Conservation (phyloP, 1,140 invertebrate species). For the Ceratina australensis region DNA sequence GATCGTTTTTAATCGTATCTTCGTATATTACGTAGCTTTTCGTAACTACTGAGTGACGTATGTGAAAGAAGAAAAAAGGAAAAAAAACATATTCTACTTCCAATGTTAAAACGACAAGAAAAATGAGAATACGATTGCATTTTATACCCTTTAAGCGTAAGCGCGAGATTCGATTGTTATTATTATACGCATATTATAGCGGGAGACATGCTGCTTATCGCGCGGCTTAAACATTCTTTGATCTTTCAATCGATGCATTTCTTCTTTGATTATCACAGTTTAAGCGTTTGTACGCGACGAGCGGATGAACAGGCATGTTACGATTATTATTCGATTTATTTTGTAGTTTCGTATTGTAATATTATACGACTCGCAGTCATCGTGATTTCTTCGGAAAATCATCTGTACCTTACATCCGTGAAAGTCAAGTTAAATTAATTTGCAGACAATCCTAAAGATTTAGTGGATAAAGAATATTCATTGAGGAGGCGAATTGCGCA, state of each 20-base stretch:
- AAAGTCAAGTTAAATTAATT: background rate
- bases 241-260: slow-evolving; percentile 34
- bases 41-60: slow-evolving; percentile 35
- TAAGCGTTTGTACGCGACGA: slow-evolving; percentile 12
- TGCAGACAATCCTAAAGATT: background rate
- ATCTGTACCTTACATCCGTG: background rate
- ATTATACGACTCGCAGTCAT: slow-evolving; percentile 27
- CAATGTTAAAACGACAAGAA: slow-evolving; percentile 16
- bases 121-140: slow-evolving; percentile 27
- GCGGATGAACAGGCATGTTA: background rate
- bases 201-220: slow-evolving; percentile 31
- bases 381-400: background rate
- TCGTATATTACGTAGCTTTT: slow-evolving; percentile 50
- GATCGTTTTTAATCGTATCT: slow-evolving; percentile 49
- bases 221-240: slow-evolving; percentile 30
- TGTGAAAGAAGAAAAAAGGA: slow-evolving; percentile 5
- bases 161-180: slow-evolving; percentile 42
- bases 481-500: background rate
- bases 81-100: slow-evolving; percentile 34
- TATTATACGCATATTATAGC: slow-evolving; percentile 12
- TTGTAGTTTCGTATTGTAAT: background rate
- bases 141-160: slow-evolving; percentile 43
- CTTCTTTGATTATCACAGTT: slow-evolving; percentile 3
- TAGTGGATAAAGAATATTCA: background rate
- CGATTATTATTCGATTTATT: background rate